Evolutionary conservation across 2,797 vertebrate genomes (phyloP), one percentile per base, ranked within the genome.

Genomic region (Acridotheres tristis): DNA sequence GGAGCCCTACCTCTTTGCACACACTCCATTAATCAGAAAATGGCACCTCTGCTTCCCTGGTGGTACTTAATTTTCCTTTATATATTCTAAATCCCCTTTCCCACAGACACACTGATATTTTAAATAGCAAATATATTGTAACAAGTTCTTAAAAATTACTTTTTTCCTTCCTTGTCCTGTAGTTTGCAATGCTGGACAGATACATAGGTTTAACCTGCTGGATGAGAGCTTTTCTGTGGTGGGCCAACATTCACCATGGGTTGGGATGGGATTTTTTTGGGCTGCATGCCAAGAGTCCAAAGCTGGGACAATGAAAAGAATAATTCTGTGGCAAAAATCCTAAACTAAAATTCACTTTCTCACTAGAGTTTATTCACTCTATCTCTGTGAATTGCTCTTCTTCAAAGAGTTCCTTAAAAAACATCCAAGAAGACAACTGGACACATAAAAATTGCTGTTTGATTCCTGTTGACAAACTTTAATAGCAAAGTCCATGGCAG

Each of bases 381-480:
- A 8, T 40, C 48, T 73, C 71, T 62, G 9, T 50, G 50, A 81
- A 84, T 42, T 54, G 34, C n/a, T 88, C 12, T 81, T 1, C 66
- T 81, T 93, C 4, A 3, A 92, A 78, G 36, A 63, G 10, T 54
- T 66, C 47, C 68, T 92, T 58, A 68, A 85, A 85, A 86, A 82
- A 66, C 26, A 82, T 40, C 11, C 32, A 85, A 66, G 65, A 11
- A 80, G 69, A 73, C 19, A 86, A 78, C 25, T 22, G 48, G 74
- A 54, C 26, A 66, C 45, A 67, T 20, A 50, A 51, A 93, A 90
- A 86, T 65, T 90, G 38, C 36, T 54, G 29, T 89, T 85, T 88
- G 79, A 85, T 88, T 77, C 45, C 53, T 89, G n/a, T 78, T 90
- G 80, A 54, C 48, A 58, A 54, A 23, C 30, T 86, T 62, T 68